phyloP scores from a whole-genome alignment of 2,113 vertebrate species.

The Apteryx owenii region DNA sequence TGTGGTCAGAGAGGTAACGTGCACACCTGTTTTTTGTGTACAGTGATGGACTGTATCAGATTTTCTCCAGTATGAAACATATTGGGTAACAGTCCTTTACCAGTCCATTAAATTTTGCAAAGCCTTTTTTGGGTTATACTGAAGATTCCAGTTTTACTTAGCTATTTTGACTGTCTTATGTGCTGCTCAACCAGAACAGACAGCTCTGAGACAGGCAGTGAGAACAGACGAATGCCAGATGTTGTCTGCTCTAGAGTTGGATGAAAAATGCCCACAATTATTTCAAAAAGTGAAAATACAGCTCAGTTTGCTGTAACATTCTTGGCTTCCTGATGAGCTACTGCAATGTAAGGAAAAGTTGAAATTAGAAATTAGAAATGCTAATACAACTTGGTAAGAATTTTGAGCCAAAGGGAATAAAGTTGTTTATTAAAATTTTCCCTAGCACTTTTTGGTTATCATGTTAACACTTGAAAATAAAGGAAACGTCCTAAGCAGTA shows the following conservation, averaged over 20 bases:
- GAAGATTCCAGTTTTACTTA: not conserved
- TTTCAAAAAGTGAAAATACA: not conserved
- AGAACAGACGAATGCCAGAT: not conserved
- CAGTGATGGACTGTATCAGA: not conserved
- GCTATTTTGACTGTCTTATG: not conserved
- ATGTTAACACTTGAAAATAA: not conserved
- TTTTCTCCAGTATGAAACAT: not conserved
- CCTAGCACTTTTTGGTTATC: not conserved
- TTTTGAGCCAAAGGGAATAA: not conserved
- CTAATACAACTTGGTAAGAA: not conserved
- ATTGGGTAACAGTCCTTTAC: not conserved
- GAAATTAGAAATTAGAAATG: not conserved
- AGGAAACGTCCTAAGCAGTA: not conserved
- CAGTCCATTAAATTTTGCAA: not conserved
- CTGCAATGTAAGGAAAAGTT: not conserved
- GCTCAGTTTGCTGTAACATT: not conserved
- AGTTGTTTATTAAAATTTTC: not conserved
- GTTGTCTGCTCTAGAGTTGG: not conserved
- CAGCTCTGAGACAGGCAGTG: not conserved
- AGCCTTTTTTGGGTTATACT: not conserved
- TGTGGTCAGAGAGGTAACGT: not conserved
- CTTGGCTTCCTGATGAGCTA: not conserved
- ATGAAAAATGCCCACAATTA: not conserved
- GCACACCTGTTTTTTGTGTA: not conserved
- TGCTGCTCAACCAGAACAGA: not conserved